Evolutionary conservation across 1,140 invertebrate genomes (phyloP).

Genomic region (Ptiloglossa arizonensis): DNA sequence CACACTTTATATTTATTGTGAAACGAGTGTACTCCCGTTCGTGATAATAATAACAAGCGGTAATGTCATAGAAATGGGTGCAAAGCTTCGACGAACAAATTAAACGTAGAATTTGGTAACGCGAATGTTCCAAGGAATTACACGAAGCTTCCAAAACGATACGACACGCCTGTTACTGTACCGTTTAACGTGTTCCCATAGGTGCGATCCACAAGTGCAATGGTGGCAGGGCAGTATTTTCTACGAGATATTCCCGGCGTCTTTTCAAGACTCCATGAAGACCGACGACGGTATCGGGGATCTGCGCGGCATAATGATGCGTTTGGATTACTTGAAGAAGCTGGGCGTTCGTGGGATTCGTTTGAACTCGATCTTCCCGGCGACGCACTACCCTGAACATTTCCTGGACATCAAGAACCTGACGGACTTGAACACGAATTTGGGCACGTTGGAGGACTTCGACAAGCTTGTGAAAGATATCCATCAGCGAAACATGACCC

Average conservation of each 20-base stretch:
- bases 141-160: too few species aligned
- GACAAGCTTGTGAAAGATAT: conserved; percentile 83
- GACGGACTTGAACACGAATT: conserved; percentile 83
- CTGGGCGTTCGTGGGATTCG: conserved; percentile 86
- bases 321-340: conserved; percentile 86
- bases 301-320: conserved; percentile 85
- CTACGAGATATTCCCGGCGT: conserved; percentile 92
- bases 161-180: too few species aligned
- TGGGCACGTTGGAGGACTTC: conserved; percentile 87
- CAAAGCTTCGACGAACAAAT: too few species aligned
- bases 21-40: too few species aligned
- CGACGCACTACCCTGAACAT: conserved; percentile 87
- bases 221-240: conserved; percentile 92
- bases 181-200: conserved; percentile 28
- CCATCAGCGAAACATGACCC: conserved; percentile 86
- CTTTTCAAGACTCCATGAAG: conserved; percentile 88
- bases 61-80: too few species aligned
- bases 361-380: conserved; percentile 89
- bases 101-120: too few species aligned
- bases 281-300: conserved; percentile 88
- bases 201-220: conserved; percentile 80
- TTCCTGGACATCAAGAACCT: conserved; percentile 86
- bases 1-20: too few species aligned
- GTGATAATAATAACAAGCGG: too few species aligned
- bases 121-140: too few species aligned